A percentile compares a stretch with the other conserved stretches of the same genome.
phyloP scores from a whole-genome alignment of 2,113 vertebrate species.

The Leucopternis melanops region DNA sequence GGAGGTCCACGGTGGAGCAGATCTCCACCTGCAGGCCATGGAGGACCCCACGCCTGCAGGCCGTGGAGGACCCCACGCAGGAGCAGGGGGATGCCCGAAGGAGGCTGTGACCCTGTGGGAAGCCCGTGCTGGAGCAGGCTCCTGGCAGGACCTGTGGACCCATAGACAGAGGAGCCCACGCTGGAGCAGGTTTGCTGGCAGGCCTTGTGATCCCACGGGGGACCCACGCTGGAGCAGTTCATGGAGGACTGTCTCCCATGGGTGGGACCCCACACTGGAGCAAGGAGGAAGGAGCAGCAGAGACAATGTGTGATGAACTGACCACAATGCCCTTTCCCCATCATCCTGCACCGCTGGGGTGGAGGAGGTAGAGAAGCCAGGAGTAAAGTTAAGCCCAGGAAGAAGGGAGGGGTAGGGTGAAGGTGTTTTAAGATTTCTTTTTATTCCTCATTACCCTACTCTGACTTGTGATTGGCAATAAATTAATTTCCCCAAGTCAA shows the following conservation, averaged over 20 bases:
- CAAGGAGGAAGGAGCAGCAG: not conserved
- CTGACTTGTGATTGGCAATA: not conserved
- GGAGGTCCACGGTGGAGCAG: not conserved
- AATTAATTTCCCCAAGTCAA: not conserved
- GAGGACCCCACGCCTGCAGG: not conserved
- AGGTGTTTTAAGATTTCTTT: not conserved
- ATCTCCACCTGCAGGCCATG: rapidly evolving
- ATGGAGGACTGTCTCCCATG: not conserved
- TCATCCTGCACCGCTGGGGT: rapidly evolving
- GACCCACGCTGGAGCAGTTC: no score
- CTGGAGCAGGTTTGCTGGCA: not conserved
- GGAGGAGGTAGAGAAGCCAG: not conserved
- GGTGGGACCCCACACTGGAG: not conserved
- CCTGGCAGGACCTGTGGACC: not conserved
- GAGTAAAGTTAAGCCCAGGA: not conserved
- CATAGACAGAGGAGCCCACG: not conserved
- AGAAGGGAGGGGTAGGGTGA: not conserved
- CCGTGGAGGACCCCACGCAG: rapidly evolving
- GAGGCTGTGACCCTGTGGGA: not conserved
- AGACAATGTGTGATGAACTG: not conserved
- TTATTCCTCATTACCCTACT: not conserved
- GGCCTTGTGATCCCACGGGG: not conserved
- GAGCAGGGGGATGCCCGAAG: not conserved
- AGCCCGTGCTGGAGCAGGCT: not conserved
- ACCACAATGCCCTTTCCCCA: not conserved